Evolutionary conservation across 2,797 vertebrate genomes (phyloP).

Genomic region (Tolypeutes matacus): DNA sequence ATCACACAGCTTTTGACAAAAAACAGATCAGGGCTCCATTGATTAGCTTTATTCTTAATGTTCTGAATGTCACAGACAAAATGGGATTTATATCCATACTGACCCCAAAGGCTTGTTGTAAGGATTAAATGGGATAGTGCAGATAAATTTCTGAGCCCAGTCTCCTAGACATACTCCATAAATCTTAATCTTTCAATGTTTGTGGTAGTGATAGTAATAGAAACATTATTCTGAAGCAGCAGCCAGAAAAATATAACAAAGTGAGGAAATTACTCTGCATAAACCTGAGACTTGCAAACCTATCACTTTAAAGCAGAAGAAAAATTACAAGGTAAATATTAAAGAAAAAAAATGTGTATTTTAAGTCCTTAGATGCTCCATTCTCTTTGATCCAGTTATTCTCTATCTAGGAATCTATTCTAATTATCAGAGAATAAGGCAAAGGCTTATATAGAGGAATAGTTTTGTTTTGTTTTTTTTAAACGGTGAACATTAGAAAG

Average conservation of each 20-base stretch:
- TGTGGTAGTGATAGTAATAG: background rate
- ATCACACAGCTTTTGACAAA: background rate
- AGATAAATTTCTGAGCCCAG: background rate
- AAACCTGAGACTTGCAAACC: background rate
- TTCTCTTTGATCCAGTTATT: conserved; percentile 27
- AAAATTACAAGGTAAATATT: background rate
- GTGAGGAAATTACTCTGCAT: background rate
- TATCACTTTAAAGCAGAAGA: background rate
- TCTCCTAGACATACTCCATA: background rate
- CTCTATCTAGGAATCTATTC: background rate
- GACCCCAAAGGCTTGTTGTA: background rate
- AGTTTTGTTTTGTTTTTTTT: conserved; percentile 47
- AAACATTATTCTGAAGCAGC: background rate
- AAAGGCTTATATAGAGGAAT: conserved; percentile 39
- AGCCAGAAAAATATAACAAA: background rate
- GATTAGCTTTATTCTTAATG: background rate
- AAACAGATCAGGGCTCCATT: background rate
- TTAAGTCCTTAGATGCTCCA: background rate
- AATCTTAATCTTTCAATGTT: background rate
- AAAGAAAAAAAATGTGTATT: background rate
- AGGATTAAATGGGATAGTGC: background rate
- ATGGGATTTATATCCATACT: background rate
- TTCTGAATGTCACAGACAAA: background rate
- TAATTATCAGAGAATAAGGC: conserved; percentile 54
- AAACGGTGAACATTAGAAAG: background rate